Evolutionary conservation across 2,888 invertebrate genomes (phyloP).

Genomic region (Tromatobia lineatoria): DNA sequence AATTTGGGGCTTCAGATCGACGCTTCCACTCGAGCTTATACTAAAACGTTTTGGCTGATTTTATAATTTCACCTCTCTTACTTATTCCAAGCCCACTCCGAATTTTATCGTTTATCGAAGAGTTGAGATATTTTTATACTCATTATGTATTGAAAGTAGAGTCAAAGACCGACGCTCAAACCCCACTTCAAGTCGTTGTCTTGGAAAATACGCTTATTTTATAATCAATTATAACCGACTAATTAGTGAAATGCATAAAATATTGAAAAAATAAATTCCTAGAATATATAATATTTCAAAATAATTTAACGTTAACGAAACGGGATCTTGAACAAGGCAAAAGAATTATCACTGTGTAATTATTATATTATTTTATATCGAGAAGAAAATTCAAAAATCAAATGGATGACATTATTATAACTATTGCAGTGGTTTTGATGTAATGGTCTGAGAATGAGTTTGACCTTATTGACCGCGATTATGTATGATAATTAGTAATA

Average conservation of each 20-base stretch:
- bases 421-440: too few relatives aligned
- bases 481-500: too few relatives aligned
- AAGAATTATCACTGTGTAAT: neutral
- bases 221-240: neutral
- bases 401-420: too few relatives aligned
- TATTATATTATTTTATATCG: too few relatives aligned
- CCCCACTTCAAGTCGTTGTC: neutral
- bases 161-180: neutral
- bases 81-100: neutral
- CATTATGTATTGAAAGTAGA: neutral
- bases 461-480: neutral
- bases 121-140: neutral
- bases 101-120: neutral
- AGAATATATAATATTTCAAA: neutral
- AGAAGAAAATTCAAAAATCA: too few relatives aligned
- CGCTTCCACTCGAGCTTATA: neutral
- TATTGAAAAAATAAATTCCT: neutral
- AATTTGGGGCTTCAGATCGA: constrained; percentile 19
- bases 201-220: neutral
- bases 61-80: neutral
- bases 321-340: neutral
- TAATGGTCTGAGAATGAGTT: neutral
- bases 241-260: neutral
- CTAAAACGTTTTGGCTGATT: neutral
- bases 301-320: too few relatives aligned